Evolutionary conservation across 2,797 vertebrate genomes (phyloP).

Genomic region (Neosalanx taihuensis): DNA sequence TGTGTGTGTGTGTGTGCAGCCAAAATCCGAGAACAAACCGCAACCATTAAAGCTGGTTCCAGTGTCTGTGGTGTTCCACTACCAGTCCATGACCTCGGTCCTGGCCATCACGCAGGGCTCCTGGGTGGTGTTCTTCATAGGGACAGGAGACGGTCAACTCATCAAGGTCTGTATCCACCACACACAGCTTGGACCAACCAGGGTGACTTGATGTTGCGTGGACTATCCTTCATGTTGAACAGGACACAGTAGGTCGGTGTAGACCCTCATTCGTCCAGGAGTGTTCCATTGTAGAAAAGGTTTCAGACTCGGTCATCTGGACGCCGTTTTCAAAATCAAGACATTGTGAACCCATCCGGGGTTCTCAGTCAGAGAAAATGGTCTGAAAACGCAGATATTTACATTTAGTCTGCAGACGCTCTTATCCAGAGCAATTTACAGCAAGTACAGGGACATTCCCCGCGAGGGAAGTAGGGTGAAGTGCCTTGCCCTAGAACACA

Average conservation of each 20-base stretch:
- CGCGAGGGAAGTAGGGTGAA: no score
- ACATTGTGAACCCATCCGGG: no score
- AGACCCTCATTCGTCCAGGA: no score
- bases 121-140: slow-evolving; percentile 69
- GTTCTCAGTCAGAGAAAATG: no score
- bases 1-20: not conserved
- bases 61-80: slow-evolving; percentile 42
- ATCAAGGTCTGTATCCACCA: slow-evolving; percentile 62
- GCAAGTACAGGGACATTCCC: no score
- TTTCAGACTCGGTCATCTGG: no score
- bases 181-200: not conserved
- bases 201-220: not conserved
- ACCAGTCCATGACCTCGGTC: slow-evolving; percentile 65
- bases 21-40: not conserved
- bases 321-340: no score
- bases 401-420: no score
- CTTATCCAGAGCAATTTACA: no score
- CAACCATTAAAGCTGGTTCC: slow-evolving; percentile 17
- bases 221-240: not conserved
- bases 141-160: slow-evolving; percentile 70
- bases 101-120: slow-evolving; percentile 50
- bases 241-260: not conserved
- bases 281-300: no score
- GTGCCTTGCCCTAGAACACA: no score
- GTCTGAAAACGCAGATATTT: no score